Conservation (phyloP, 2,797 vertebrate species). For the Prionace glauca region DNA sequence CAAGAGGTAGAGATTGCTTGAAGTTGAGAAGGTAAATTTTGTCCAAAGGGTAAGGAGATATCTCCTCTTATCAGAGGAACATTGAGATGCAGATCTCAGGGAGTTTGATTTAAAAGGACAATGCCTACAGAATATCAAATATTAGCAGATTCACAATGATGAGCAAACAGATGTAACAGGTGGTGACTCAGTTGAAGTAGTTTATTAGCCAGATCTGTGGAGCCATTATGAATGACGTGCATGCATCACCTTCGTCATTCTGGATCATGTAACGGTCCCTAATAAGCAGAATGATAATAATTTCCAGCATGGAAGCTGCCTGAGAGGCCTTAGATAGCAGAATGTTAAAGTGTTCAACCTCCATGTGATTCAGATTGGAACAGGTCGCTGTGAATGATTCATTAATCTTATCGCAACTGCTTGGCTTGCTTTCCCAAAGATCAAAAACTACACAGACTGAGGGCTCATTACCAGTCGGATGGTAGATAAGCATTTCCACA, state of each 20-base stretch:
- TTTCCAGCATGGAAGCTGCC: not conserved
- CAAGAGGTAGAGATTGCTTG: not conserved
- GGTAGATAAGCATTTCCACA: not conserved
- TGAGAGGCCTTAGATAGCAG: not conserved
- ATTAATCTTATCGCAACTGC: not conserved
- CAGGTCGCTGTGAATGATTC: not conserved
- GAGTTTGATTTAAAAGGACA: not conserved
- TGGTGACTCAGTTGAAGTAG: not conserved
- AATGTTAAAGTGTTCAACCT: not conserved
- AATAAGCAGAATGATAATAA: not conserved
- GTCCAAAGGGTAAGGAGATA: not conserved
- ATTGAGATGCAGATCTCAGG: not conserved
- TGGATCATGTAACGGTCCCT: not conserved
- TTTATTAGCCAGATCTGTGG: not conserved
- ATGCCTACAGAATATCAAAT: not conserved
- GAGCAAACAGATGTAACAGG: not conserved
- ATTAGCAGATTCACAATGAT: not conserved
- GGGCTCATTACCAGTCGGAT: not conserved
- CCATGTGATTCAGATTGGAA: not conserved
- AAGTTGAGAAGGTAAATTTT: not conserved
- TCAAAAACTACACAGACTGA: not conserved
- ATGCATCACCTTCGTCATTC: not conserved
- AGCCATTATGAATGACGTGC: not conserved
- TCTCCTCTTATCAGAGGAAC: not conserved
- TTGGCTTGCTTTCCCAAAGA: not conserved